Conservation (phyloP, 2,888 invertebrate genomes). For the Chydorus sphaericus region DNA sequence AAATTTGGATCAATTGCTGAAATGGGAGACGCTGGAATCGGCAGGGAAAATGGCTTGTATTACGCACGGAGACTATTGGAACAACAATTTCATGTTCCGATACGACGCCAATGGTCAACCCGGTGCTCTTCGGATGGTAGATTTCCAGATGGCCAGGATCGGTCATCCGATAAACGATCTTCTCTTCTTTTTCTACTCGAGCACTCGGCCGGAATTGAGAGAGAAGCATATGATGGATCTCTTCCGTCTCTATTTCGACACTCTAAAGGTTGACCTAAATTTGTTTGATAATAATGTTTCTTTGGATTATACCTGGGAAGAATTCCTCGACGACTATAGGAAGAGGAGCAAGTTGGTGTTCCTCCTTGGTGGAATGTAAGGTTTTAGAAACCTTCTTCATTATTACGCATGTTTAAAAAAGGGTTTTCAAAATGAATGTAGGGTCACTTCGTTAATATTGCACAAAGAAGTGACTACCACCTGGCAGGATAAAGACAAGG, state of each 20-base stretch:
- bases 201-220: not conserved
- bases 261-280: not conserved
- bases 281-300: too few species aligned
- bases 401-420: too few species aligned
- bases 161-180: not conserved
- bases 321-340: not conserved
- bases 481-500: not conserved
- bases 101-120: conserved; percentile 8
- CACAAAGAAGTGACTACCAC: not conserved
- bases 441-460: not conserved
- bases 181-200: not conserved
- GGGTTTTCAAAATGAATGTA: too few species aligned
- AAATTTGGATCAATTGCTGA: not conserved
- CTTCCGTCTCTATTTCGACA: not conserved
- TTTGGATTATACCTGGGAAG: not conserved
- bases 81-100: conserved; percentile 13
- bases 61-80: conserved; percentile 15
- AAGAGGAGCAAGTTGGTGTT: not conserved
- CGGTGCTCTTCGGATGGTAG: too few species aligned
- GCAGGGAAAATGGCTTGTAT: conserved; percentile 4
- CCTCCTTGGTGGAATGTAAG: not conserved
- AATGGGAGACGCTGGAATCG: conserved; percentile 5
- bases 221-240: not conserved
- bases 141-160: not conserved
- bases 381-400: too few species aligned